Conservation (phyloP, 2,113 vertebrate genomes). For the Platycercus adscitus region DNA sequence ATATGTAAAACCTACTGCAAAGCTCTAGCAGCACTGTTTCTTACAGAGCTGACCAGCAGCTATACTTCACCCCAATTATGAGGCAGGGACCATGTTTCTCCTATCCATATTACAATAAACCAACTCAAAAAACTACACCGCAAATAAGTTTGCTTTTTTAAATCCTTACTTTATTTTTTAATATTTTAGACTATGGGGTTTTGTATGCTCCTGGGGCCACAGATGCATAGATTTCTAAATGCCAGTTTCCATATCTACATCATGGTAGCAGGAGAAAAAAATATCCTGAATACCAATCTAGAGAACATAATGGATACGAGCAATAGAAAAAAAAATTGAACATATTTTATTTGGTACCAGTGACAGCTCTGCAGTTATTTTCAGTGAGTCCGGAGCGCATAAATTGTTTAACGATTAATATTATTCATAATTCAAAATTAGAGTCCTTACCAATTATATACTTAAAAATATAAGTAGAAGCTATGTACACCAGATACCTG, state of each 20-base stretch:
- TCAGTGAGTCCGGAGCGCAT: background rate
- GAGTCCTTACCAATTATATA: background rate
- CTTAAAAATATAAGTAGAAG: background rate
- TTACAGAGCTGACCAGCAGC: background rate
- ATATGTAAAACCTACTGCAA: background rate
- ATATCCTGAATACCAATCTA: background rate
- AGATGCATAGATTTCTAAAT: background rate
- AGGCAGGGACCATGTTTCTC: background rate
- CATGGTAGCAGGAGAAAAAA: background rate
- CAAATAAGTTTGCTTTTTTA: background rate
- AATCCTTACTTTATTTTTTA: background rate
- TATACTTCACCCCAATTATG: background rate
- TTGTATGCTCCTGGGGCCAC: background rate
- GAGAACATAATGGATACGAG: background rate
- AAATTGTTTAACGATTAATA: background rate
- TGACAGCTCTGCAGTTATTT: background rate
- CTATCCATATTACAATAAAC: background rate
- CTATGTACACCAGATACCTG: background rate
- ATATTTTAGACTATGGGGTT: background rate
- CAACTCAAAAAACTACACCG: background rate
- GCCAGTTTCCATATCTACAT: background rate
- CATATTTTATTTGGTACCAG: background rate
- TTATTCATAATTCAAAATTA: background rate
- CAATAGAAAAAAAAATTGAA: background rate
- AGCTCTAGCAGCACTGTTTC: background rate